phyloP scores from a whole-genome alignment of 1,140 invertebrate genomes.

The Protaetia brevitarsis region DNA sequence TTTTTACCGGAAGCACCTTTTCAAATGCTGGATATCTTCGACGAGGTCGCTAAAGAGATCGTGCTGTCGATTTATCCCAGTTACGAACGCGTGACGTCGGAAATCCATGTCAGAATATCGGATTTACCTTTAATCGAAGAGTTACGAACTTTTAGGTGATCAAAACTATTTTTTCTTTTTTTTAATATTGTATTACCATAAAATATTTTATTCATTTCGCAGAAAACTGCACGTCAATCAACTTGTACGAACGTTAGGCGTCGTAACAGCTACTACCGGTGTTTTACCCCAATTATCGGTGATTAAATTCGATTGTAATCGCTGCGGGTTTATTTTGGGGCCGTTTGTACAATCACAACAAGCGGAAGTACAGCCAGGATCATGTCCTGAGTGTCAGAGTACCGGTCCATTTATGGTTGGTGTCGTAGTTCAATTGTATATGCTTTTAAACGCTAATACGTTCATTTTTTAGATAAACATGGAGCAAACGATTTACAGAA shows the following conservation, averaged over 20 bases:
- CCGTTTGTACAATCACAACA: constrained; percentile 94
- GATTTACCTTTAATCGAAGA: constrained; percentile 96
- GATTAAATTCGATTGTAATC: constrained; percentile 96
- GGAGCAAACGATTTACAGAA: constrained; percentile 96
- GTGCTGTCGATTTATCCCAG: constrained; percentile 94
- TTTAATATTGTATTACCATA: not conserved
- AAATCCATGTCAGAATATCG: constrained; percentile 92
- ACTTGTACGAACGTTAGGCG: constrained; percentile 87
- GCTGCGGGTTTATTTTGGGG: constrained; percentile 92
- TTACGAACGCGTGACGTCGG: constrained; percentile 89
- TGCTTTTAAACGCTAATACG: constrained; percentile 1
- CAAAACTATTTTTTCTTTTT: constrained; percentile 4
- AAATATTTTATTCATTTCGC: constrained; percentile 34
- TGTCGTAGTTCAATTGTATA: constrained; percentile 11
- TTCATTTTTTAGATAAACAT: constrained; percentile 68
- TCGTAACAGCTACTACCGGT: constrained; percentile 93
- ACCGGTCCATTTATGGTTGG: constrained; percentile 90
- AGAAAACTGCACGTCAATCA: constrained; percentile 97
- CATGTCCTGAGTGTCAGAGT: constrained; percentile 98
- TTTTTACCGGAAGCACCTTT: constrained; percentile 96
- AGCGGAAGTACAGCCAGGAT: constrained; percentile 90
- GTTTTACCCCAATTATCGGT: constrained; percentile 94
- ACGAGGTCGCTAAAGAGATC: constrained; percentile 92
- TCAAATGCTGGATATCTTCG: constrained; percentile 94
- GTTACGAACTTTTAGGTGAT: constrained; percentile 80